Percentiles rank a stretch among this genome's conserved stretches.
Conservation (phyloP, 2,797 vertebrate genomes). For the Cephalopachus bancanus region DNA sequence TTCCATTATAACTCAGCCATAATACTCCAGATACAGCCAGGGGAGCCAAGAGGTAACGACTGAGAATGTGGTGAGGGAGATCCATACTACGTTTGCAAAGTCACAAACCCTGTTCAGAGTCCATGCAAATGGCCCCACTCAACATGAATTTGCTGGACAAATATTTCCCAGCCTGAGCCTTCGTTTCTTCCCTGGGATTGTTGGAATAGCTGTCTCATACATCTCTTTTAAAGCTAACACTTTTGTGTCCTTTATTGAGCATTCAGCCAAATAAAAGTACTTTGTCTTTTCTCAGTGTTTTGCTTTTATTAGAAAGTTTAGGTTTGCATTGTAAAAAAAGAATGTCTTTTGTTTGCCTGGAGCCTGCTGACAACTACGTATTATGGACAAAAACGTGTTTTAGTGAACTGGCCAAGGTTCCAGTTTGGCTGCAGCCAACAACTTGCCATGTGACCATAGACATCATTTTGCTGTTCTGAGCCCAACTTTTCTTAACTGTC, state of each 20-base stretch:
- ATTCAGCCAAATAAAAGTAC: background rate
- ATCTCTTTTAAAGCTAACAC: background rate
- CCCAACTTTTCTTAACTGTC: background rate
- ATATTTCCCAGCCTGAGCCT: background rate
- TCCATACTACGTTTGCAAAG: background rate
- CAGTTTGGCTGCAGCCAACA: background rate
- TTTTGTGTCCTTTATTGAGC: background rate
- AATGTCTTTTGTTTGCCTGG: background rate
- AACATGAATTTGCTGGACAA: background rate
- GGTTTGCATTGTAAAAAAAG: background rate
- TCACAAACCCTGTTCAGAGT: background rate
- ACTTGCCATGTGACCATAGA: background rate
- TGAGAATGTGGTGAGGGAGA: background rate
- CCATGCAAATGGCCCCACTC: background rate
- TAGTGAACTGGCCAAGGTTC: background rate
- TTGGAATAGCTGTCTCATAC: background rate
- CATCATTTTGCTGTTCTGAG: background rate
- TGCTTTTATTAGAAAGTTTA: background rate
- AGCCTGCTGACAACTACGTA: background rate
- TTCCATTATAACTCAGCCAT: background rate
- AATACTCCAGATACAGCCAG: constrained; percentile 42
- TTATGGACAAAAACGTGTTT: background rate
- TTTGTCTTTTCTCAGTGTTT: background rate
- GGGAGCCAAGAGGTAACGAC: background rate
- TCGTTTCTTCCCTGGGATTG: background rate